phyloP scores from a whole-genome alignment of 2,797 vertebrate genomes.

The Sebastes hubbsi region DNA sequence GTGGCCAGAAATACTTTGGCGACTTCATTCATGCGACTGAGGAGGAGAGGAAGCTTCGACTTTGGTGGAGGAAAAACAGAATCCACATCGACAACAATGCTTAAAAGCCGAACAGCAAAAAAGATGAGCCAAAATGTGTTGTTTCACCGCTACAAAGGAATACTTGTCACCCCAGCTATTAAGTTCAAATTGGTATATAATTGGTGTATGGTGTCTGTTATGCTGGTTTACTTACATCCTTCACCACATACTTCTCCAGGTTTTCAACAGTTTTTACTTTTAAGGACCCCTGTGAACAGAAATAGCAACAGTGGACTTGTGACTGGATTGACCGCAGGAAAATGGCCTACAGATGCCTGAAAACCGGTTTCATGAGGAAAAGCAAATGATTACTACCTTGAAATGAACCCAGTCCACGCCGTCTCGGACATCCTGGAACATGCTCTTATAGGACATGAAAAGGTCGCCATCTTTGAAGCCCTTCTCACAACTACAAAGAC shows the following conservation, averaged over 20 bases:
- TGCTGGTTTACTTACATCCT: slow-evolving; percentile 88
- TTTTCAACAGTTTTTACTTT: slow-evolving; percentile 97
- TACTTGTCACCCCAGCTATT: neutral
- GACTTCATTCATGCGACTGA: slow-evolving; percentile 95
- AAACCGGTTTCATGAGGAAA: neutral
- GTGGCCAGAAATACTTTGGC: slow-evolving; percentile 95
- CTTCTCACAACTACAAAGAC: slow-evolving; percentile 84
- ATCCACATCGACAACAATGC: neutral
- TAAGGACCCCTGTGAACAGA: slow-evolving; percentile 85
- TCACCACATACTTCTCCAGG: slow-evolving; percentile 94
- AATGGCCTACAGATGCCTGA: neutral
- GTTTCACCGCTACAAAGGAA: fast-evolving
- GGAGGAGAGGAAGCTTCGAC: slow-evolving; percentile 91
- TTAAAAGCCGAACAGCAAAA: neutral
- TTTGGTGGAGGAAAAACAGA: slow-evolving; percentile 68
- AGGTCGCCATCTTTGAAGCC: slow-evolving; percentile 98
- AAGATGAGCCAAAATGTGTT: neutral
- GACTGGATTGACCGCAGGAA: neutral
- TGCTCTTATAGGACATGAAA: slow-evolving; percentile 97
- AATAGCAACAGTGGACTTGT: neutral
- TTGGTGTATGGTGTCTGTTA: neutral
- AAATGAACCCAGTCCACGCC: slow-evolving; percentile 97
- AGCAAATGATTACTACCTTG: slow-evolving; percentile 79
- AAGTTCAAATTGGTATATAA: neutral
- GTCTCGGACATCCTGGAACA: slow-evolving; percentile 97